phyloP scores from a whole-genome alignment of 2,113 vertebrate genomes.

The Oenanthe oenanthe region DNA sequence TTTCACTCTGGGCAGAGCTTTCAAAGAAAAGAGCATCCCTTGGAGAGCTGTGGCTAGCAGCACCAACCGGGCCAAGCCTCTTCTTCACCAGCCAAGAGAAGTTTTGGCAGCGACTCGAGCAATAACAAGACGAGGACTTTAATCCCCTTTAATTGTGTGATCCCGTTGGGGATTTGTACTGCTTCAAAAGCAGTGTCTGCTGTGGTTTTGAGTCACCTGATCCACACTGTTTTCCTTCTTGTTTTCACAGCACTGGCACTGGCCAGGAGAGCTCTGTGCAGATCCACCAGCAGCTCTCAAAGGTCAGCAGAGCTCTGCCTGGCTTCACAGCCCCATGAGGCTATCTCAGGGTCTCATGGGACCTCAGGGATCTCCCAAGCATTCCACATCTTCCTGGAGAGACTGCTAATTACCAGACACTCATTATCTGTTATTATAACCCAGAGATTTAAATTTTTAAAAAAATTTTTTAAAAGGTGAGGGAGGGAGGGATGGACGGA shows the following conservation, averaged over 20 bases:
- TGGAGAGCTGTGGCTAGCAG: conserved; percentile 31
- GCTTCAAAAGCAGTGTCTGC: conserved; percentile 63
- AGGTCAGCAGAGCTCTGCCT: conserved; percentile 38
- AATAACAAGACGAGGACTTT: conserved; percentile 24
- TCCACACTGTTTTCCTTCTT: conserved; percentile 52
- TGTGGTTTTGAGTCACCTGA: conserved; percentile 63
- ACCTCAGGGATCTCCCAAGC: neutral
- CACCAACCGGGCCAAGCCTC: neutral
- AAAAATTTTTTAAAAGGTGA: too few relatives aligned
- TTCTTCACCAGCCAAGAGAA: neutral
- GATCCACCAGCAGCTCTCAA: conserved; percentile 39
- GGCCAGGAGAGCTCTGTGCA: conserved; percentile 40
- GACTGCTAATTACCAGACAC: neutral
- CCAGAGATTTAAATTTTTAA: neutral
- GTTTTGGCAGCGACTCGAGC: conserved; percentile 39
- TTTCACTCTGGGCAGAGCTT: conserved; percentile 15
- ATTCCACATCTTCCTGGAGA: neutral
- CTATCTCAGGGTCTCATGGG: neutral
- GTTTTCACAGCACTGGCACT: conserved; percentile 60
- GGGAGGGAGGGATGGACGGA: accelerated
- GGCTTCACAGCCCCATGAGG: neutral
- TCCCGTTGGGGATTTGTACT: conserved; percentile 52
- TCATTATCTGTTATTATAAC: neutral
- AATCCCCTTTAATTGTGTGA: conserved; percentile 61
- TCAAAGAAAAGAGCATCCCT: conserved; percentile 47